Evolutionary conservation across 2,888 invertebrate species (phyloP).

Genomic region (Neelides folsomi): DNA sequence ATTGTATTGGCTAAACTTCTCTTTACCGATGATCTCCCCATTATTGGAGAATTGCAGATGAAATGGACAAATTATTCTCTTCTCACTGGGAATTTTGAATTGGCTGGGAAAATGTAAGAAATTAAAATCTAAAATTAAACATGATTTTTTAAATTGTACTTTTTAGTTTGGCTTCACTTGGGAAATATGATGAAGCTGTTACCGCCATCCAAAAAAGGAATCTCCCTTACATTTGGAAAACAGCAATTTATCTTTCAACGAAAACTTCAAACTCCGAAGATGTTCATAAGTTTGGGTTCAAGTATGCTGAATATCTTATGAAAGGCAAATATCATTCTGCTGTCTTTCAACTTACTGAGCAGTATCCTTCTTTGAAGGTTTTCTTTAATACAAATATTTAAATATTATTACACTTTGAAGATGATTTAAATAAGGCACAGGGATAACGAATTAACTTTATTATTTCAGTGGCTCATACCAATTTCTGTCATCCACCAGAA

Average conservation of each 20-base stretch:
- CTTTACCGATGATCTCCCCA: slow-evolving; percentile 37
- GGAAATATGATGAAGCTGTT: slow-evolving; percentile 13
- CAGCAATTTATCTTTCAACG: slow-evolving; percentile 15
- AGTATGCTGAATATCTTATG: slow-evolving; percentile 11
- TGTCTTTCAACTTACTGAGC: slow-evolving; percentile 9
- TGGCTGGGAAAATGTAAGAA: slow-evolving; percentile 38
- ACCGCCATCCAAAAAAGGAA: slow-evolving; percentile 16
- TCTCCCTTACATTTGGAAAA: slow-evolving; percentile 17
- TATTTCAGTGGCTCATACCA: slow-evolving; percentile 18
- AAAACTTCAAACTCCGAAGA: slow-evolving; percentile 10
- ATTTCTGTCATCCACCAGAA: slow-evolving; percentile 11
- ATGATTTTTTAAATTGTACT: slow-evolving; percentile 1
- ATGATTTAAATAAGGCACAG: no score
- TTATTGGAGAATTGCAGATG: slow-evolving; percentile 35
- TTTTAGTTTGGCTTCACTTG: slow-evolving; percentile 11
- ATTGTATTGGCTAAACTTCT: slow-evolving; percentile 36
- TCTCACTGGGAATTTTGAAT: slow-evolving; percentile 37
- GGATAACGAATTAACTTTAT: background rate
- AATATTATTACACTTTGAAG: no score
- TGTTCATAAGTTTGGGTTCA: slow-evolving; percentile 18
- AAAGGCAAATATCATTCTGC: slow-evolving; percentile 10
- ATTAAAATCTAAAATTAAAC: slow-evolving; percentile 15
- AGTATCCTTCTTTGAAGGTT: slow-evolving; percentile 15
- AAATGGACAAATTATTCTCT: slow-evolving; percentile 36
- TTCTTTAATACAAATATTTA: background rate